Evolutionary conservation across 2,888 invertebrate genomes (phyloP).

Genomic region (Eumerus sabulonum): DNA sequence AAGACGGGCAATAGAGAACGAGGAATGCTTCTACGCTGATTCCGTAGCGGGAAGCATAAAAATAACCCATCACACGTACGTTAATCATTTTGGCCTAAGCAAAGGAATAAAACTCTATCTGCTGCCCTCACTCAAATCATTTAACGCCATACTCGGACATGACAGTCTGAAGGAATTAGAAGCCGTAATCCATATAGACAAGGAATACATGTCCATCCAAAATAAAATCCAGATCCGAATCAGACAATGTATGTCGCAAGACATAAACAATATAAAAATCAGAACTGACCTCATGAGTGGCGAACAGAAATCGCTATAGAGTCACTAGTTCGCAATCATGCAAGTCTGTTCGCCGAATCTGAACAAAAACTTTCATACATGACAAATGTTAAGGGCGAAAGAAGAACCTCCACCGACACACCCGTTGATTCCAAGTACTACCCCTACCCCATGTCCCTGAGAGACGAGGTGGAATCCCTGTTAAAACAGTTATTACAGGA

Average conservation of each 20-base stretch:
- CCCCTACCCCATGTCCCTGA: slow-evolving; percentile 43
- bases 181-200: too few species aligned
- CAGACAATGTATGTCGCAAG: slow-evolving; percentile 9
- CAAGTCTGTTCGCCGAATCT: slow-evolving; percentile 18
- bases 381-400: slow-evolving; percentile 32
- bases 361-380: slow-evolving; percentile 19
- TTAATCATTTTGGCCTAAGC: too few species aligned
- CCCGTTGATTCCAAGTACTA: slow-evolving; percentile 42
- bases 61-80: too few species aligned
- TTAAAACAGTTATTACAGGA: too few species aligned
- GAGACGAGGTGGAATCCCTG: too few species aligned
- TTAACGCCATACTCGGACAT: too few species aligned
- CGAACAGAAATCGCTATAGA: slow-evolving; percentile 10
- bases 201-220: too few species aligned
- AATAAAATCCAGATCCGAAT: slow-evolving; percentile 1
- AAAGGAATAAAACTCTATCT: too few species aligned
- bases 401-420: slow-evolving; percentile 20
- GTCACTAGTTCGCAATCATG: slow-evolving; percentile 6
- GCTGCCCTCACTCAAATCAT: too few species aligned
- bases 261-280: slow-evolving; percentile 7
- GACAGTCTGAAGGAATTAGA: too few species aligned
- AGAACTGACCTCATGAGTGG: slow-evolving; percentile 9
- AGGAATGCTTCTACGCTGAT: too few species aligned
- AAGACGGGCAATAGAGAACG: background rate
- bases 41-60: too few species aligned